A percentile compares a stretch with the other conserved stretches of the same genome.
Evolutionary conservation across 2,888 invertebrate genomes (phyloP).

Genomic region (Spilarctia lutea): DNA sequence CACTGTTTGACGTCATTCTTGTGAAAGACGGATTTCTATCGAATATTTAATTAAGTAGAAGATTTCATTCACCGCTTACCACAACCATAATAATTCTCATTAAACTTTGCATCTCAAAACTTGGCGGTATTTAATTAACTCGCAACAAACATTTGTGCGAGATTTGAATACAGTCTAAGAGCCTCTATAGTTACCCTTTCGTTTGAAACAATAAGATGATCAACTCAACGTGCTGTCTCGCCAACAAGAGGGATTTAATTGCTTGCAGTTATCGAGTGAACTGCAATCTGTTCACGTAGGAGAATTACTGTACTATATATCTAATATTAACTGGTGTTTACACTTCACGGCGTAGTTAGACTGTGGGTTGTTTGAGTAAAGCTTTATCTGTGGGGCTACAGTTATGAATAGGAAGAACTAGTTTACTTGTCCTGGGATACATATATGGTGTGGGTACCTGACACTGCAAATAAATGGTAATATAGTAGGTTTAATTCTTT

Average conservation of each 20-base stretch:
- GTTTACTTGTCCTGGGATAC: too few relatives aligned
- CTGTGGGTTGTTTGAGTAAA: not conserved
- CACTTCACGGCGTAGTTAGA: not conserved
- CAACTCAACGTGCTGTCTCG: slow-evolving; percentile 24
- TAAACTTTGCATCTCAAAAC: not conserved
- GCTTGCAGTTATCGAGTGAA: slow-evolving; percentile 34
- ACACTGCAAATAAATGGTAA: not conserved
- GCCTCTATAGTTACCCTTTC: not conserved
- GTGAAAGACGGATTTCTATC: not conserved
- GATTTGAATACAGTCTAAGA: not conserved
- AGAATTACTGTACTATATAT: not conserved
- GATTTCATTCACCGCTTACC: not conserved
- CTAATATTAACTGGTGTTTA: not conserved
- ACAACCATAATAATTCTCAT: not conserved
- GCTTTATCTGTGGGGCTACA: not conserved
- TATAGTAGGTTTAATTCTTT: too few relatives aligned
- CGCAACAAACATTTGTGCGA: not conserved
- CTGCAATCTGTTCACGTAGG: slow-evolving; percentile 4
- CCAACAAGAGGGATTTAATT: slow-evolving; percentile 42
- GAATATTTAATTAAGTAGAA: not conserved
- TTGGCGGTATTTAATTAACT: not conserved
- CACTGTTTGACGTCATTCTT: not conserved
- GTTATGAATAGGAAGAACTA: too few relatives aligned
- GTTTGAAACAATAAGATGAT: slow-evolving; percentile 42
- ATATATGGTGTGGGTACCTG: too few relatives aligned